Conservation (phyloP, 1,140 invertebrate species). For the Zaprionus tsacasi region DNA sequence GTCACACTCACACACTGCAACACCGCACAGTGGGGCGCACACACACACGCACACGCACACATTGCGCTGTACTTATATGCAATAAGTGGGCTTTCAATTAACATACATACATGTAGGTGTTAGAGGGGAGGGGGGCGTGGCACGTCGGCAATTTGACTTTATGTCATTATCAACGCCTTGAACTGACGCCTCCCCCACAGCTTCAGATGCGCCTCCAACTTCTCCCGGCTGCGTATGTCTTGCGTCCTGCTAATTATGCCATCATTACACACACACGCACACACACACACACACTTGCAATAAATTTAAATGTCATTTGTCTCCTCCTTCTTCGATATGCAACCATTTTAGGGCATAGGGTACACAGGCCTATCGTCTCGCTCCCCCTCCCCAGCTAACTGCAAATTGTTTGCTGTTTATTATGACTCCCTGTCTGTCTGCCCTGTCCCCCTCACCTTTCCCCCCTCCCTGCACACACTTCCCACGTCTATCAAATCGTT, state of each 20-base stretch:
- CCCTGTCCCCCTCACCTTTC: background rate
- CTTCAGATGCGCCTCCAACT: too few relatives aligned
- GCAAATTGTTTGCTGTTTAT: conserved; percentile 53
- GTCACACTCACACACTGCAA: conserved; percentile 17
- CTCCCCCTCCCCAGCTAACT: conserved; percentile 1
- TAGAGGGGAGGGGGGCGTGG: background rate
- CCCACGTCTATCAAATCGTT: conserved; percentile 29
- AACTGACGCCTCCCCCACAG: conserved; percentile 20
- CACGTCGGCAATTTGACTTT: conserved; percentile 69
- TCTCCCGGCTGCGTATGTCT: too few relatives aligned
- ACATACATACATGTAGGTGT: conserved; percentile 44
- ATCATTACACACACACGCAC: conserved; percentile 61
- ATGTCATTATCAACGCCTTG: conserved; percentile 74
- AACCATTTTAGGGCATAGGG: conserved; percentile 10
- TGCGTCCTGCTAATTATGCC: conserved; percentile 72
- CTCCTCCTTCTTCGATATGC: conserved; percentile 30
- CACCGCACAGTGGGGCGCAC: conserved; percentile 5
- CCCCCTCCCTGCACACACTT: background rate
- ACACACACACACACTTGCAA: conserved; percentile 46
- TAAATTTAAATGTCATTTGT: conserved; percentile 69
- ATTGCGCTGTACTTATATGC: conserved; percentile 52
- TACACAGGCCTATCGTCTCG: background rate
- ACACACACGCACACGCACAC: conserved; percentile 16
- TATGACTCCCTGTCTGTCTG: conserved; percentile 38
- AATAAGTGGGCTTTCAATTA: conserved; percentile 80